Evolutionary conservation across 2,888 invertebrate genomes (phyloP), one percentile per base, ranked within the genome.

Genomic region (Napeogenes inachia): DNA sequence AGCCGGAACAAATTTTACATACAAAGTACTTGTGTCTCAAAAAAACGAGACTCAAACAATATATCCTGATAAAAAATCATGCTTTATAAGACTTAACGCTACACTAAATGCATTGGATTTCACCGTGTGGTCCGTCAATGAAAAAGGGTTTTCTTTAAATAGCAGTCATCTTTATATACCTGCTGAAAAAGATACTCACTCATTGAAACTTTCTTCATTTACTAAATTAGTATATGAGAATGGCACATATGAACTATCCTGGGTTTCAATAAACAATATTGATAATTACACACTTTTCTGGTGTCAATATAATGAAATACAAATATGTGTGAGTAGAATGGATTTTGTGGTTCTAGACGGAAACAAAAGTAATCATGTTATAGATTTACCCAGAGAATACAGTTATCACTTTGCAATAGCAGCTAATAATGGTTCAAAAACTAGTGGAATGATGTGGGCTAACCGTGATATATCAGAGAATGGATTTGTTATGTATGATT

Each of bases 401-500:
- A 92, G 92, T 45, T 94, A 93, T 77, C 95, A 93, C 75, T 96
- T 97, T 89, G 97, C 96, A 2, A 95, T 97, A 65, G 93, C 97
- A 4, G 95, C 95, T 0, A 96, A 97, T 75, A 93, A 92, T 53
- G 82, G 86, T 0, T 81, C 80, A 4, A 91, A 91, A 65, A 96
- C 95, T 69, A 96, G 96, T 77, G 97, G 97, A 1, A 95, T 97
- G 94, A 92, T 94, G 12, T 97, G 97, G 97, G 94, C 96, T 10
- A 92, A 92, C 46, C 97, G 97, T 78, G 88, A 89, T 57, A 89
- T 90, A 71, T 87, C 89, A 47, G 86, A 82, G 72, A 87, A 87
- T 71, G 81, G 78, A 45, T 83, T 87, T 65, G 81, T 79, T 47
- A 92, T 94, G 94, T 68, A 92, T 93, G 68, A 91, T 87, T 87